Percentiles rank a stretch among this genome's conserved stretches.
Evolutionary conservation across 2,113 vertebrate genomes (phyloP).

Genomic region (Tauraco erythrolophus): DNA sequence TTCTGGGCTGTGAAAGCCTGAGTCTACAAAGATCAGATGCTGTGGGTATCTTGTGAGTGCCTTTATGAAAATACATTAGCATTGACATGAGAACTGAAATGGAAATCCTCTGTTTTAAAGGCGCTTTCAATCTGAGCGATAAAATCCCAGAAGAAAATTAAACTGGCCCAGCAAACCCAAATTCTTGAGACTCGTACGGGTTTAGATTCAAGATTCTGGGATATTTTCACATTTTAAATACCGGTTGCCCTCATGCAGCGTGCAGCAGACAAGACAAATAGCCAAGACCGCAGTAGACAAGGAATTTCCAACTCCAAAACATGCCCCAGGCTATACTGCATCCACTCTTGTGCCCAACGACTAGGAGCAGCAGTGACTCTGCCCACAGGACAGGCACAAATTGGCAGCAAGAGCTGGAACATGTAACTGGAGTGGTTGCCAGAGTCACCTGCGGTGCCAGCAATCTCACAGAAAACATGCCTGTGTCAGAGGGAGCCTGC

Average conservation of each 20-base stretch:
- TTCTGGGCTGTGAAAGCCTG: neutral
- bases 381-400: neutral
- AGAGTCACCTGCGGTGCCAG: neutral
- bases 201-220: neutral
- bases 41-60: neutral
- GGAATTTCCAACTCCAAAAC: neutral
- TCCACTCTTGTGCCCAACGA: neutral
- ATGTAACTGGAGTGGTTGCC: neutral
- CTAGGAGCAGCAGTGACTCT: neutral
- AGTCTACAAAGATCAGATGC: neutral
- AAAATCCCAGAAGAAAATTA: neutral
- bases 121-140: neutral
- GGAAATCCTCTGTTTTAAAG: neutral
- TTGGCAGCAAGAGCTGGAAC: neutral
- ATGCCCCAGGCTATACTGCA: accelerated
- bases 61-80: neutral
- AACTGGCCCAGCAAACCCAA: neutral
- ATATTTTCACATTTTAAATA: neutral
- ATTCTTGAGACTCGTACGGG: neutral
- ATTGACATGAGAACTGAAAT: neutral
- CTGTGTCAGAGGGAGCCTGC: neutral
- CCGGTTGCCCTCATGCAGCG: neutral
- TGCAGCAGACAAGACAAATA: neutral
- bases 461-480: neutral
- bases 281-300: neutral